A percentile compares a stretch with the other conserved stretches of the same genome.
Conservation (phyloP, 2,888 invertebrate genomes). For the Sphinx pinastri region DNA sequence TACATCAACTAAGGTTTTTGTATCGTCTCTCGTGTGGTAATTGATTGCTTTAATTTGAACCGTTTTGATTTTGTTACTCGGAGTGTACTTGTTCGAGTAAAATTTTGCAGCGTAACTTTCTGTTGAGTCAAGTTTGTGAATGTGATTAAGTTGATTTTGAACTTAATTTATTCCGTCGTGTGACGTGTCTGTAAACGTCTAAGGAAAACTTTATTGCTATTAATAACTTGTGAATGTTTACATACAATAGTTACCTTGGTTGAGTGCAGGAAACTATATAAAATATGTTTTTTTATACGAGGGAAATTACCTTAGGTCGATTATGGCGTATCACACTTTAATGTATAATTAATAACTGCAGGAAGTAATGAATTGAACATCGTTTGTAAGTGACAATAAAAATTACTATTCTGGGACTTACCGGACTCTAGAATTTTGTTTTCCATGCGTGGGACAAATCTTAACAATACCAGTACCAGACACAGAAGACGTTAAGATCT, state of each 20-base stretch:
- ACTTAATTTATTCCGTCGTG: background rate
- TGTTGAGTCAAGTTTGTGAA: background rate
- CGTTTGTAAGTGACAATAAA: no score
- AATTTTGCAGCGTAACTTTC: background rate
- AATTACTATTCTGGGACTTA: background rate
- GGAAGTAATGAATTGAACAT: background rate
- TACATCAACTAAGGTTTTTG: constrained; percentile 12
- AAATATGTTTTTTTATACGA: constrained; percentile 4
- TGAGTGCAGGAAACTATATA: constrained; percentile 13
- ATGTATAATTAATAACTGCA: background rate
- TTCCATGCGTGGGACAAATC: no score
- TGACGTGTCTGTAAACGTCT: background rate
- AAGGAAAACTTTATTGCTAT: background rate
- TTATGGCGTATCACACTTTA: background rate
- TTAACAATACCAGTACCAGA: no score
- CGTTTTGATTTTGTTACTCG: background rate
- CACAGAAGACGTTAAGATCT: no score
- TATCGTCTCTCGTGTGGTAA: background rate
- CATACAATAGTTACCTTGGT: constrained; percentile 6
- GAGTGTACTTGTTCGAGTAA: background rate
- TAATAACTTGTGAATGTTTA: background rate
- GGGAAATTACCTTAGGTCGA: constrained; percentile 17
- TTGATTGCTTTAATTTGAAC: constrained; percentile 9
- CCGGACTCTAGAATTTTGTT: background rate
- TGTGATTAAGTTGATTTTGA: background rate